Percentiles rank a stretch among this genome's conserved stretches.
Conservation (phyloP, 2,888 invertebrate genomes). For the Pristionchus japonicus region DNA sequence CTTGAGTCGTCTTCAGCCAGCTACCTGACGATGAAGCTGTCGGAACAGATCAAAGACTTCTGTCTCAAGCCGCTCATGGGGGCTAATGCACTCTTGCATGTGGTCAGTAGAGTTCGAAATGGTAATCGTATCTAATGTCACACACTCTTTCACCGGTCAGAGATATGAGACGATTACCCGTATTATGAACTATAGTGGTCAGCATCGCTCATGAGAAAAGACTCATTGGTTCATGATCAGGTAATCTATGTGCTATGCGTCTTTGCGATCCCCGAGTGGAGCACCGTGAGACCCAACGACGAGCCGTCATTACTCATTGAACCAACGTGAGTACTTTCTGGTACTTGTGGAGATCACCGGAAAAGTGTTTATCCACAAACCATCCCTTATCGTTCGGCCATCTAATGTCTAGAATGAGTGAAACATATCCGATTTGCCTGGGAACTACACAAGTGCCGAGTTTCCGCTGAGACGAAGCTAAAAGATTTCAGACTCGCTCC, state of each 20-base stretch:
- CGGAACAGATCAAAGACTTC: background rate
- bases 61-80: background rate
- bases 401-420: no score
- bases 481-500: background rate
- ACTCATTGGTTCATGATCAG: background rate
- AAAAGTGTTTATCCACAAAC: no score
- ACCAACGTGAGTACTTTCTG: constrained; percentile 1
- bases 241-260: constrained; percentile 18
- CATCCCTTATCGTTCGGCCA: no score
- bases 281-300: constrained; percentile 33
- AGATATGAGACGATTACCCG: no score
- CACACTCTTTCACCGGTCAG: no score
- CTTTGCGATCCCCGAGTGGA: constrained; percentile 26
- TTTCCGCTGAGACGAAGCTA: no score
- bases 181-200: no score
- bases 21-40: background rate
- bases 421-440: no score
- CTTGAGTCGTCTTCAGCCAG: background rate
- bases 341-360: no score
- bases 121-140: no score
- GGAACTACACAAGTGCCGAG: no score
- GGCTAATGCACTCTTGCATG: background rate
- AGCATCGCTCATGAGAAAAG: no score
- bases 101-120: background rate
- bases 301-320: constrained; percentile 35